Base-by-base conservation (phyloP, 1,140 invertebrate species). In the Archivesica marissinica region DNA sequence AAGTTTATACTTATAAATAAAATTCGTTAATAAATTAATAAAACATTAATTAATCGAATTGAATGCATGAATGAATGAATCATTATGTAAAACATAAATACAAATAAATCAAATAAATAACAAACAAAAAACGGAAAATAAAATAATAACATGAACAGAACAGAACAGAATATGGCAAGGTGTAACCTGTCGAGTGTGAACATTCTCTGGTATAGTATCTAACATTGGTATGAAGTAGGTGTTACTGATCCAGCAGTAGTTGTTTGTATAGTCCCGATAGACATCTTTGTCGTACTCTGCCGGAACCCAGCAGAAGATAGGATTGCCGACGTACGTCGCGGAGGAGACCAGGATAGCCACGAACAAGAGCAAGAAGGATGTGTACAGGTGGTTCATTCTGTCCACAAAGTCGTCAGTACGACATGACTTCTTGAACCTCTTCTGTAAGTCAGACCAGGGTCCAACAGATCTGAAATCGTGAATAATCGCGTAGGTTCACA, bases 181-280 rank as follows among this genome's bases (percentile, higher is more conserved):
- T 86, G 72, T 86, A 94, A 61, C 75, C 54, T 59, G 56, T 20
- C 75, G 75, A 11, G 23, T 17, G 11, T 86, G 74, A 23, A 89
- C 89, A 11, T 88, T 76, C 23, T 68, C 50, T 0, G 93, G 93
- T 9, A 94, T 88, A 23, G 74, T 79, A 3, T 92, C 89, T 2
- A 88, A 88, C 68, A 89, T 88, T 2, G 90, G 89, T n/a, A 93
- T 87, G 64, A 92, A 91, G 93, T 98, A 99, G 13, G 98, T 99
- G 87, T 98, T 98, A 92, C 98, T 97, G 91, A 98, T 97, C 98
- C 97, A 99, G 95, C 98, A 98, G 94, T 97, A 98, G 52, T 97
- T 97, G 94, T 98, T 98, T 90, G 98, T 96, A 78, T 94, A 94
- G 17, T 89, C 88, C 30, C 90, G 88, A 86, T 90, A 88, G 13